Evolutionary conservation across 1,140 invertebrate genomes (phyloP), one percentile per base, ranked within the genome.

Genomic region (Aphelinus atriplicis): DNA sequence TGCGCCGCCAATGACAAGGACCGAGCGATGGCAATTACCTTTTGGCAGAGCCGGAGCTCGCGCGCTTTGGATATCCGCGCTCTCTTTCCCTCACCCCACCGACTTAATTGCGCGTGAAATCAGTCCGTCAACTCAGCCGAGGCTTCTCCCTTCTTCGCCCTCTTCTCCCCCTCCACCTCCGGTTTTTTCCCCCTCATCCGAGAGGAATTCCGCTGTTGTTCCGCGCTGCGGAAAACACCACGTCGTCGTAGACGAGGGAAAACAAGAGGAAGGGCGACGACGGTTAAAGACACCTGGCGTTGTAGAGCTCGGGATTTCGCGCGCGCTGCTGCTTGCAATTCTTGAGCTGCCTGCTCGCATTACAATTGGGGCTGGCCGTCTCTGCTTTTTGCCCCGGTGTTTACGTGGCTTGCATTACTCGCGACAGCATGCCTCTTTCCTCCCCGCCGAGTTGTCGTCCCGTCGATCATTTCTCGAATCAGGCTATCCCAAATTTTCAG

Each of bases 31-130:
- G 74, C 77, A 80, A 78, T 78, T 76, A 76, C 66, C 50, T 75
- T 78, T 77, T 77, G 73, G 66, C 61, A 75, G 58, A 75, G 60
- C 47, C 67, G 42, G 60, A 73, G 73, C 47, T 47, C 75, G 53
- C 26, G 70, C 63, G 71, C 71, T 78, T 77, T 78, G 73, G 77
- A 76, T 76, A 76, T 77, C 72, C 75, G 60, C 56, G 53, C 63
- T 67, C 64, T 55, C 64, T 63, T 55, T 9, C 48, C 53, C 46
- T 70, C 65, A 60, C 26, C 60, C 7, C 65, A 4, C 72, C 61
- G 66, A 78, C 68, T 69, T 79, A 79, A 81, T 78, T 74, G 69
- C 69, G 73, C 73, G 66, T 71, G 73, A 78, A 81, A 78, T 78
- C 76, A 72, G 71, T 68, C 71, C 57, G 75, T 75, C 74, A 78